phyloP scores from a whole-genome alignment of 2,888 invertebrate species.

The Rhagonycha lutea region DNA sequence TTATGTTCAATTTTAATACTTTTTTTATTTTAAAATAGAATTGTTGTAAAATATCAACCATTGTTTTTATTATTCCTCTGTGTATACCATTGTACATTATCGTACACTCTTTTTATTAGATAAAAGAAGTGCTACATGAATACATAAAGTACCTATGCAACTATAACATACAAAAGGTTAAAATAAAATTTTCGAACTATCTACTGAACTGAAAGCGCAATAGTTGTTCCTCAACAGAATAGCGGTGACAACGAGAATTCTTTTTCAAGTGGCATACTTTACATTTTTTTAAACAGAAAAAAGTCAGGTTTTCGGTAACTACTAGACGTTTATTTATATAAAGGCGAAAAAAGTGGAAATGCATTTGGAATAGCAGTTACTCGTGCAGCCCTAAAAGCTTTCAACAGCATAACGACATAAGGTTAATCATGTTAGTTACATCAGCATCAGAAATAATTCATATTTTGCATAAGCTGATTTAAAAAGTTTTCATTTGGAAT shows the following conservation, averaged over 20 bases:
- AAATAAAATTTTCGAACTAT: neutral
- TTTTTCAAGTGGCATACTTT: neutral
- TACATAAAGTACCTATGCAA: neutral
- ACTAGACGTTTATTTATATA: no score
- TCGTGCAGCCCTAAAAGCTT: neutral
- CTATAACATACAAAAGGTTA: neutral
- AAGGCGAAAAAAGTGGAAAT: neutral
- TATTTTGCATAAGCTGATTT: neutral
- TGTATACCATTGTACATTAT: neutral
- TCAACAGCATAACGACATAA: neutral
- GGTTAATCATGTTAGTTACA: neutral
- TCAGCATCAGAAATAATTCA: neutral
- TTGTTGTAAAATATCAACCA: neutral
- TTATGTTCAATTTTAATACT: neutral
- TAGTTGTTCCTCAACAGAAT: neutral
- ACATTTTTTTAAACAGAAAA: neutral
- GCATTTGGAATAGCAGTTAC: neutral
- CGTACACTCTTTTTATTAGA: neutral
- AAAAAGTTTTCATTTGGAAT: neutral
- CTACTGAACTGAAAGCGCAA: neutral
- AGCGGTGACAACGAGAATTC: neutral
- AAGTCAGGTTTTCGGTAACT: no score
- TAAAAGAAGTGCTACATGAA: neutral
- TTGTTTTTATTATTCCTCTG: neutral
- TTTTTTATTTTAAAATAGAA: neutral